Conservation (phyloP, 2,797 vertebrate species). For the Macroramphosus scolopax region DNA sequence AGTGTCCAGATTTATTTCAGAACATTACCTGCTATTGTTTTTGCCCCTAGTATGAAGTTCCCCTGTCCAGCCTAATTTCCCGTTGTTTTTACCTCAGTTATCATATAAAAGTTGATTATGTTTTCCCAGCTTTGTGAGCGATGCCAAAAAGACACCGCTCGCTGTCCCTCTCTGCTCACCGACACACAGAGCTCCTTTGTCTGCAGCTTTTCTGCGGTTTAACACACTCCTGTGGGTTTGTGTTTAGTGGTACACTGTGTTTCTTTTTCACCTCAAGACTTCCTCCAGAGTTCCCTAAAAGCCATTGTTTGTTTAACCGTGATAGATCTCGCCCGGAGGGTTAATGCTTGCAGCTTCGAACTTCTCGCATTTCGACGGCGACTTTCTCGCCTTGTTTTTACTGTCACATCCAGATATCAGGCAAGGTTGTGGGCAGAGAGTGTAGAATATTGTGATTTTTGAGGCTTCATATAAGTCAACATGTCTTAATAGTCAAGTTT, state of each 20-base stretch:
- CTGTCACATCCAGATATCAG: slow-evolving; percentile 21
- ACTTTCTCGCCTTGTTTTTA: slow-evolving; percentile 13
- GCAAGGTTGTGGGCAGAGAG: no score
- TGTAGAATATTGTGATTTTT: slow-evolving; percentile 1
- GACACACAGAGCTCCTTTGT: slow-evolving; percentile 59
- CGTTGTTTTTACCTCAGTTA: slow-evolving; percentile 21
- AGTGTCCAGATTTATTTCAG: slow-evolving; percentile 43
- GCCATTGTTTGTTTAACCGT: slow-evolving; percentile 10
- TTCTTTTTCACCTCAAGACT: background rate
- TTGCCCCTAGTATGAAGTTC: slow-evolving; percentile 2
- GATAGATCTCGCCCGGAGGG: slow-evolving; percentile 13
- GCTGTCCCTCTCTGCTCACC: slow-evolving; percentile 15
- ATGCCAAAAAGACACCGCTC: slow-evolving; percentile 53
- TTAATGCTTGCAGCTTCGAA: slow-evolving; percentile 28
- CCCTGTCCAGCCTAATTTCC: slow-evolving; percentile 5
- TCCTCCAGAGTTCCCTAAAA: background rate
- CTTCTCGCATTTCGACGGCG: slow-evolving; percentile 48
- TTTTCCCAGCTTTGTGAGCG: slow-evolving; percentile 41
- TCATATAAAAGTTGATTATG: slow-evolving; percentile 43
- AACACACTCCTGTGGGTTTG: slow-evolving; percentile 36
- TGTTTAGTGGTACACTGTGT: slow-evolving; percentile 23
- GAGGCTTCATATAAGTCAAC: slow-evolving; percentile 9
- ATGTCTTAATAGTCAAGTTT: slow-evolving; percentile 7
- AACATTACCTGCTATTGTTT: slow-evolving; percentile 38
- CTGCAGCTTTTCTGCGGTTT: slow-evolving; percentile 35